Conservation (phyloP, 2,113 vertebrate genomes). For the Monarcha castaneiventris region DNA sequence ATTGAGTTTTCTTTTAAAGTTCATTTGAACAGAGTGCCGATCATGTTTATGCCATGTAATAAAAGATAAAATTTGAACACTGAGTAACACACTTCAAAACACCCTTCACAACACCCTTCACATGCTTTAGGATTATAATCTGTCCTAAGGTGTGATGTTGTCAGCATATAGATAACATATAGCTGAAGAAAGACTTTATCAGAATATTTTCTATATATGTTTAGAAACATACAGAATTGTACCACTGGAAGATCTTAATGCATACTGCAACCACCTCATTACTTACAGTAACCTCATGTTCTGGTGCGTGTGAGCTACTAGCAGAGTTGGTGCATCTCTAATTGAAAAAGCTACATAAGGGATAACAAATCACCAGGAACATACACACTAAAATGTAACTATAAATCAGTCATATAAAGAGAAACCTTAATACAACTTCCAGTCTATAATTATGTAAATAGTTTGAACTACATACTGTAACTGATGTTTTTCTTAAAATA, state of each 20-base stretch:
- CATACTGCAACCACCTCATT: neutral
- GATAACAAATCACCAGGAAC: conserved; percentile 1
- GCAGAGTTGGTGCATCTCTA: neutral
- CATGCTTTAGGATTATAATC: neutral
- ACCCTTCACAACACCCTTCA: neutral
- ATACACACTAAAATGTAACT: neutral
- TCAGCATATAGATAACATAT: neutral
- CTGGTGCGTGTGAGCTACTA: neutral
- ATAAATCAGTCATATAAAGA: neutral
- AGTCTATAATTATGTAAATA: conserved; percentile 4
- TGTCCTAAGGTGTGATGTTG: neutral
- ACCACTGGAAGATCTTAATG: neutral
- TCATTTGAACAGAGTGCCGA: neutral
- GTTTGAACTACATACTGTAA: neutral
- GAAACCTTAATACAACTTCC: neutral
- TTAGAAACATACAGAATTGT: neutral
- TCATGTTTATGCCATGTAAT: neutral
- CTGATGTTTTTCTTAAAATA: conserved; percentile 33
- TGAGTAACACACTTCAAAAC: no score
- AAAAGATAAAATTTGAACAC: neutral
- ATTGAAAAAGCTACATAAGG: neutral
- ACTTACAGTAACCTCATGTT: neutral
- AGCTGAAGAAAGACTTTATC: neutral
- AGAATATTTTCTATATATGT: neutral
- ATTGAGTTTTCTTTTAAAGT: neutral